phyloP scores from a whole-genome alignment of 2,113 vertebrate genomes.

The Noctilio leporinus region DNA sequence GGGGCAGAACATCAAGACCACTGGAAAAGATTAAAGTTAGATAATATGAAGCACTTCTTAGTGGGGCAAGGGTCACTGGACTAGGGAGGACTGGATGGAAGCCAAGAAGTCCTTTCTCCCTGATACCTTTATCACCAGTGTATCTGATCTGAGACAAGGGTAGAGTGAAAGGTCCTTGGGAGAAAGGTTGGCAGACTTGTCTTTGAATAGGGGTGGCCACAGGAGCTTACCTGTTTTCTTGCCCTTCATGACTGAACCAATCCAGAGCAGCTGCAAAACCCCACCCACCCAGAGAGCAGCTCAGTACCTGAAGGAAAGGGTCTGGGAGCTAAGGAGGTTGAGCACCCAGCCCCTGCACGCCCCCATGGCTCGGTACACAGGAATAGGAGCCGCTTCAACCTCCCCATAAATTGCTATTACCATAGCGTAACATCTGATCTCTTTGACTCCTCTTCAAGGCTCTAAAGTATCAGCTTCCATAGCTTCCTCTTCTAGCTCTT shows the following conservation, averaged over 20 bases:
- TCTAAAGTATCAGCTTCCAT: background rate
- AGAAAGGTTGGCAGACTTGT: background rate
- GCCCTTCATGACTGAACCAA: background rate
- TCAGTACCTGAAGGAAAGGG: background rate
- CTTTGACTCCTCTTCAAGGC: background rate
- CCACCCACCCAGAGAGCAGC: background rate
- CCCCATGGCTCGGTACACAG: background rate
- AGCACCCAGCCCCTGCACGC: background rate
- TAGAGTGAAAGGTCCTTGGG: background rate
- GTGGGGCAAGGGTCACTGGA: constrained; percentile 34
- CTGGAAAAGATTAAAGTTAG: background rate
- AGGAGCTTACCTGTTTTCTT: background rate
- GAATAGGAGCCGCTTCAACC: background rate
- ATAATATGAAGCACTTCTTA: constrained; percentile 42
- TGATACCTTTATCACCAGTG: background rate
- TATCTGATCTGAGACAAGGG: background rate
- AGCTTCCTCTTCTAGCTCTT: background rate
- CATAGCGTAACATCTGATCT: background rate
- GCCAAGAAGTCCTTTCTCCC: background rate
- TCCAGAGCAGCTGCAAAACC: constrained; percentile 11
- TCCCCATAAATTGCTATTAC: background rate
- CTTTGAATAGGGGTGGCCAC: background rate
- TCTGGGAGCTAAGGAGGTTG: background rate
- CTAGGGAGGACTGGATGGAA: background rate
- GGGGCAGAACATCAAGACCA: background rate